phyloP scores from a whole-genome alignment of 1,140 invertebrate species.

The Argopecten irradians region DNA sequence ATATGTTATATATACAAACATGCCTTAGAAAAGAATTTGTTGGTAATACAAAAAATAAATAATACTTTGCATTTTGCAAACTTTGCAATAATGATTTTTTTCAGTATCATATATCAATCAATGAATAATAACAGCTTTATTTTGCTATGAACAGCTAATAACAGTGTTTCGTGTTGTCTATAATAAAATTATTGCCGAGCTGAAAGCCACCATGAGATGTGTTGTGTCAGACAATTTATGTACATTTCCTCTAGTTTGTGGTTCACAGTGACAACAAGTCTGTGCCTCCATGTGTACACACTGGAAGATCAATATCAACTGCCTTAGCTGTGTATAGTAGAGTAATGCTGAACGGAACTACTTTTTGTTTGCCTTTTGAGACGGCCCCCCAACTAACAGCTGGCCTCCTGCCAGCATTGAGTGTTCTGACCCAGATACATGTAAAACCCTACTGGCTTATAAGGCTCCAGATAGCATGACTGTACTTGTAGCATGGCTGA shows the following conservation, averaged over 20 bases:
- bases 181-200: not conserved
- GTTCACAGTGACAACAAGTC: constrained; percentile 17
- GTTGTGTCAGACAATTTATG: constrained; percentile 17
- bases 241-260: constrained; percentile 19
- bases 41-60: too few relatives aligned
- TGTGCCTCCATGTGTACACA: constrained; percentile 20
- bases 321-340: constrained; percentile 20
- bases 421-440: constrained; percentile 26
- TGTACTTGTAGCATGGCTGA: constrained; percentile 26
- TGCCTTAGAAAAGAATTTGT: too few relatives aligned
- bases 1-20: too few relatives aligned
- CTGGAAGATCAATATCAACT: constrained; percentile 9
- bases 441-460: constrained; percentile 34
- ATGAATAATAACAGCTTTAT: not conserved
- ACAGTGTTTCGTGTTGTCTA: not conserved
- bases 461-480: constrained; percentile 34
- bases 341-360: constrained; percentile 9
- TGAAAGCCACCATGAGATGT: not conserved
- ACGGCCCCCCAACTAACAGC: not conserved
- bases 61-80: not conserved
- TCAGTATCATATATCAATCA: too few relatives aligned
- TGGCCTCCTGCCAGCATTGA: constrained; percentile 26
- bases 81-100: too few relatives aligned
- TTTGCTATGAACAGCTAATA: not conserved
- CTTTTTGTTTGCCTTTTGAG: constrained; percentile 30